A percentile compares a stretch with the other conserved stretches of the same genome.
phyloP scores from a whole-genome alignment of 2,113 vertebrate species.

The Empidonax traillii region DNA sequence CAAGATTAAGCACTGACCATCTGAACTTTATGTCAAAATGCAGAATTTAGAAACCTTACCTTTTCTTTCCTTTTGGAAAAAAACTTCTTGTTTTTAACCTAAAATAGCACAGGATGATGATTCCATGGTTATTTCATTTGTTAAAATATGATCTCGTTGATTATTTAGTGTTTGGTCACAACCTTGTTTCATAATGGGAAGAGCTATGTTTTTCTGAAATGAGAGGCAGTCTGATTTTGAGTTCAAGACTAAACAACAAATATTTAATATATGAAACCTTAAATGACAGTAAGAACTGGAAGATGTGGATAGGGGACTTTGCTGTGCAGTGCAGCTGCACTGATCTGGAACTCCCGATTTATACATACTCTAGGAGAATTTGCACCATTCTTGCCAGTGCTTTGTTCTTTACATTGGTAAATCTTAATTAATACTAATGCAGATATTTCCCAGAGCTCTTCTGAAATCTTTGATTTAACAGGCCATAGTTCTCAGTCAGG shows the following conservation, averaged over 20 bases:
- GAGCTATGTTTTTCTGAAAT: not conserved
- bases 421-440: not conserved
- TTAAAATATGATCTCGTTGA: not conserved
- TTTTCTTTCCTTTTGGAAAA: not conserved
- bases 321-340: not conserved
- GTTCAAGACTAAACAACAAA: not conserved
- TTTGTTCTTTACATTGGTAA: not conserved
- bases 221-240: not conserved
- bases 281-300: not conserved
- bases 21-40: not conserved
- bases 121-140: not conserved
- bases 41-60: not conserved
- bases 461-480: not conserved
- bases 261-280: not conserved
- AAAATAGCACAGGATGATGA: not conserved
- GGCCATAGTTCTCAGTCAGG: not conserved
- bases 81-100: not conserved
- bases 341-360: not conserved
- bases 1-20: not conserved
- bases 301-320: not conserved
- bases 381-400: not conserved
- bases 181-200: not conserved
- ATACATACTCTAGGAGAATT: not conserved
- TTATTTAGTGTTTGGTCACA: not conserved
- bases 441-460: not conserved